phyloP scores from a whole-genome alignment of 1,140 invertebrate genomes.

The Neodiprion pinetum region DNA sequence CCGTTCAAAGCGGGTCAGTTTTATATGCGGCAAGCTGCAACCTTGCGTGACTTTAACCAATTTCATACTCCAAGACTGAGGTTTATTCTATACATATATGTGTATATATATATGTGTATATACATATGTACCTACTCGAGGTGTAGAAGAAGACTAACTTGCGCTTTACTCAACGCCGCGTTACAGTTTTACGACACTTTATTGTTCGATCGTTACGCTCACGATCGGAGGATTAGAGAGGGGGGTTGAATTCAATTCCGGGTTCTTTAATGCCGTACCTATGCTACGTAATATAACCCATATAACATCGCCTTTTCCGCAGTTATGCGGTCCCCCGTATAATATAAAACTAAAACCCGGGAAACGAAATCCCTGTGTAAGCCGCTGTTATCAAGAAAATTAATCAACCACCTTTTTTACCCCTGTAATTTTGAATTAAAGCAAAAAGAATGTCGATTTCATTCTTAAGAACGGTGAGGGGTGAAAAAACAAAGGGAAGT shows the following conservation, averaged over 20 bases:
- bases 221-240: not conserved
- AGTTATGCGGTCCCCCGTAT: no score
- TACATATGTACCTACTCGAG: not conserved
- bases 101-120: no score
- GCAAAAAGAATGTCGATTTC: not conserved
- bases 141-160: not conserved
- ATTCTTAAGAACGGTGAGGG: not conserved
- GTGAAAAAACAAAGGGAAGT: not conserved
- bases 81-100: not conserved
- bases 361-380: no score
- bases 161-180: not conserved
- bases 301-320: no score
- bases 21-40: not conserved
- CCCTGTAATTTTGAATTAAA: no score
- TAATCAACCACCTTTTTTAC: no score
- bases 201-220: not conserved
- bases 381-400: no score
- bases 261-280: no score
- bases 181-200: constrained; percentile 4
- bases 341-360: no score
- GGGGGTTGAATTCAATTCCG: not conserved
- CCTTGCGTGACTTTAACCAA: not conserved
- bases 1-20: no score
- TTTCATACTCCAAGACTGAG: not conserved
- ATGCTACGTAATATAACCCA: no score